Base-by-base conservation (phyloP, 1,140 invertebrate species). In the Doryteuthis pealeii region DNA sequence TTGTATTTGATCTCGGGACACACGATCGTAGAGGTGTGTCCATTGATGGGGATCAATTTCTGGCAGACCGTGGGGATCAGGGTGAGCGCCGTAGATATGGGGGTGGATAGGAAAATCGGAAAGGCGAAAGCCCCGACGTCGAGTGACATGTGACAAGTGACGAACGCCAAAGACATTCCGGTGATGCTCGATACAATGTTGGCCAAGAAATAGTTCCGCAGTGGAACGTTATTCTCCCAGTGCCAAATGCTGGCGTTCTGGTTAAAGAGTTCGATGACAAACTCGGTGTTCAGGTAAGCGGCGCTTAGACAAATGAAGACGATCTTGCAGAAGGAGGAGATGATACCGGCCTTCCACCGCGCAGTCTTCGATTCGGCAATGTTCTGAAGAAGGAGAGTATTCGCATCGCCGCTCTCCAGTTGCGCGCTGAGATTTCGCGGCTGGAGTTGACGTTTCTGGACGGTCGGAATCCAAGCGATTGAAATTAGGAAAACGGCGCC, bases 81-180 rank as follows among this genome's bases (percentile, higher is more conserved):
- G 4, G 35, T 10, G 4, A 40, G 35, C 35, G 35, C 35, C 10
- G 35, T 40, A 5, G 35, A 40, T 14, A 80, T 32, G 4, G 78
- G 80, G 6, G 74, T 35, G 45, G 77, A 31, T 2, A 81, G 49
- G 12, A 77, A 32, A 0, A 79, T 32, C 18, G 80, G 82, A 0
- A 78, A 8, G 8, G 73, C 75, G 31, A 83, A 75, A 10, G 78
- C 76, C 15, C 72, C 77, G 14, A 54, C 18, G 33, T 78, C 70
- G 70, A 77, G 78, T 70, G 76, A 79, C 71, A 74, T 75, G 66
- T 80, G 77, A 35, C 78, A 80, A 12, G 71, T 76, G 14, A 80
- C 71, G 45, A 80, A 77, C 12, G 71, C 78, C 35, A 80, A 40
- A 6, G 73, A 43, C 72, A 79, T 82, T 10, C 79, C 76, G 14